Conservation (phyloP, 2,888 invertebrate genomes). For the Stenodera caucasica region DNA sequence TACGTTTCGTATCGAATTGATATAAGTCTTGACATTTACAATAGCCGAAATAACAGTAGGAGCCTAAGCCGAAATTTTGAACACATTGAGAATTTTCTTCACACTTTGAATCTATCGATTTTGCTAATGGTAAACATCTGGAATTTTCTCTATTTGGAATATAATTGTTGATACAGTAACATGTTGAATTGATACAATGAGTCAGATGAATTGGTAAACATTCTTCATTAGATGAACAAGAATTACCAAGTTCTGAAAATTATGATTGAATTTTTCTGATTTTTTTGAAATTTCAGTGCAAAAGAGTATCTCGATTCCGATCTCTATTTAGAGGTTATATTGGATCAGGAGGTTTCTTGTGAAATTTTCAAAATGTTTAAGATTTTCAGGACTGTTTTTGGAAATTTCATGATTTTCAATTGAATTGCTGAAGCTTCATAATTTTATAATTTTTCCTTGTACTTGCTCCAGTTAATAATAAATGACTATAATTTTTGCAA, state of each 20-base stretch:
- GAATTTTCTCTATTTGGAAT: constrained; percentile 25
- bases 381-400: no score
- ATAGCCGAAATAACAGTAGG: constrained; percentile 36
- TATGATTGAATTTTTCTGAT: not conserved
- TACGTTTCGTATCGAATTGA: constrained; percentile 34
- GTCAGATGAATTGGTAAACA: constrained; percentile 37
- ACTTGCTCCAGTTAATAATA: no score
- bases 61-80: constrained; percentile 35
- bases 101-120: constrained; percentile 36
- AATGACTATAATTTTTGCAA: no score
- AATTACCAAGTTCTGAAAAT: constrained; percentile 40
- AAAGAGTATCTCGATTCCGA: no score
- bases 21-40: constrained; percentile 44
- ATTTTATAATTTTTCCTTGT: no score
- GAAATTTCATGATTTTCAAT: no score
- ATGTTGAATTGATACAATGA: constrained; percentile 36
- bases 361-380: no score
- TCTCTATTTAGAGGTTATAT: no score
- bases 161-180: constrained; percentile 39
- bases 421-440: no score
- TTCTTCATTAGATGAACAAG: constrained; percentile 38
- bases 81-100: constrained; percentile 43
- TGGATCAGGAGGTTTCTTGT: no score
- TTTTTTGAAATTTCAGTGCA: no score
- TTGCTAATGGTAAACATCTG: constrained; percentile 41